These are phyloP conservation scores for Tetramorium alpestre DNA, from an alignment of 1,140 invertebrate genomes.

Conservation along the genomic window DNA sequence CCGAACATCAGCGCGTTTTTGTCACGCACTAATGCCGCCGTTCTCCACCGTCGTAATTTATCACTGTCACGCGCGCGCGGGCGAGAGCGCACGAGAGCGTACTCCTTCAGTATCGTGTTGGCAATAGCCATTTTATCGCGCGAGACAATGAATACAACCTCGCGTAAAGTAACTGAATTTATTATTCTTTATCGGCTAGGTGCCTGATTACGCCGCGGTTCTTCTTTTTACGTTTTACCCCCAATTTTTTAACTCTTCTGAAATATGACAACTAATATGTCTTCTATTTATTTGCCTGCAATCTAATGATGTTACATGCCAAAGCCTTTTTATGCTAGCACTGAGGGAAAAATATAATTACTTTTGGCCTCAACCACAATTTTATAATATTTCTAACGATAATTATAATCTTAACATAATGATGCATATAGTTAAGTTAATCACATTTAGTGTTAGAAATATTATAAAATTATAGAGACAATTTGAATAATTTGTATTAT, in stretches of 20 bases:
- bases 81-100: background rate
- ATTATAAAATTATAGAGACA: no score
- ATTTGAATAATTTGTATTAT: background rate
- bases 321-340: background rate
- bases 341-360: no score
- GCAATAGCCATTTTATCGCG: conserved; percentile 52
- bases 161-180: conserved; percentile 40
- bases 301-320: background rate
- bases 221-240: background rate
- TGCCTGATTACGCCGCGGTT: background rate
- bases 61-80: conserved; percentile 29
- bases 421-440: no score
- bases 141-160: conserved; percentile 55
- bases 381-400: no score
- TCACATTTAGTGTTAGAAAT: no score
- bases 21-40: conserved; percentile 49
- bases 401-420: no score
- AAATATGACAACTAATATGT: background rate
- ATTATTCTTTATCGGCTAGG: conserved; percentile 49
- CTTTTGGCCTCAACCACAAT: no score
- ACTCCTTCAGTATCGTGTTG: conserved; percentile 24
- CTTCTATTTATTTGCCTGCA: background rate
- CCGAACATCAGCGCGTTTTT: conserved; percentile 62
- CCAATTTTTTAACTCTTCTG: background rate
- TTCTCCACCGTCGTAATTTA: conserved; percentile 57